phyloP scores from a whole-genome alignment of 2,888 invertebrate species.

The Rosalia funebris region DNA sequence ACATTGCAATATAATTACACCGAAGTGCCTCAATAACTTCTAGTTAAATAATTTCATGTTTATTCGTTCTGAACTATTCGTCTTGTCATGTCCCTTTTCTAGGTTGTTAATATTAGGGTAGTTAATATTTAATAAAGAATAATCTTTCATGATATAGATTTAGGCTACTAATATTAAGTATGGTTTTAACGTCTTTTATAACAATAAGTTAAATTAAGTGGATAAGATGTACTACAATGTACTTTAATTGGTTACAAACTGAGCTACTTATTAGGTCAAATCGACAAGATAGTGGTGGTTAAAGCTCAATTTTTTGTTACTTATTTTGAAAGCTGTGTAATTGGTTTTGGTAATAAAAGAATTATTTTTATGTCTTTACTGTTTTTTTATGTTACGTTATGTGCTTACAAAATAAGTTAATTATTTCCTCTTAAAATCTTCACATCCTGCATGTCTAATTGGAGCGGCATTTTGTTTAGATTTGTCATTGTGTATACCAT shows the following conservation, averaged over 20 bases:
- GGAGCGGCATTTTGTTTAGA: no score
- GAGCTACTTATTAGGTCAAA: slow-evolving; percentile 8
- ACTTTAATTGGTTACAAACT: slow-evolving; percentile 8
- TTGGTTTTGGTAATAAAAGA: slow-evolving; percentile 47
- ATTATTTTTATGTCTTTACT: slow-evolving; percentile 38
- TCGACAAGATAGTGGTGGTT: slow-evolving; percentile 30
- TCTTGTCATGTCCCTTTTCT: slow-evolving; percentile 31
- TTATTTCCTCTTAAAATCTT: no score
- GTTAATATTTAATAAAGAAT: slow-evolving; percentile 26
- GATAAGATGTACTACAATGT: background rate
- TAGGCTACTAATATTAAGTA: slow-evolving; percentile 22
- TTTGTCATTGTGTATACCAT: no score
- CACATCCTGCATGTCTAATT: no score
- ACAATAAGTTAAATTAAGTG: slow-evolving; percentile 15
- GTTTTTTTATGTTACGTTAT: no score
- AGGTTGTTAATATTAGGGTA: slow-evolving; percentile 32
- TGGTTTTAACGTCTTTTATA: slow-evolving; percentile 27
- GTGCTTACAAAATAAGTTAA: no score
- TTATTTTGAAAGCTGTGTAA: slow-evolving; percentile 37
- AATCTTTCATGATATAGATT: slow-evolving; percentile 18
- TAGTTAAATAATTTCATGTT: slow-evolving; percentile 32
- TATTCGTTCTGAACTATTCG: slow-evolving; percentile 29
- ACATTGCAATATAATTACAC: slow-evolving; percentile 53
- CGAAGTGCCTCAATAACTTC: slow-evolving; percentile 50
- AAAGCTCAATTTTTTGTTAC: slow-evolving; percentile 38